Conservation (phyloP, 1,140 invertebrate genomes). For the Drosophila virilis region DNA sequence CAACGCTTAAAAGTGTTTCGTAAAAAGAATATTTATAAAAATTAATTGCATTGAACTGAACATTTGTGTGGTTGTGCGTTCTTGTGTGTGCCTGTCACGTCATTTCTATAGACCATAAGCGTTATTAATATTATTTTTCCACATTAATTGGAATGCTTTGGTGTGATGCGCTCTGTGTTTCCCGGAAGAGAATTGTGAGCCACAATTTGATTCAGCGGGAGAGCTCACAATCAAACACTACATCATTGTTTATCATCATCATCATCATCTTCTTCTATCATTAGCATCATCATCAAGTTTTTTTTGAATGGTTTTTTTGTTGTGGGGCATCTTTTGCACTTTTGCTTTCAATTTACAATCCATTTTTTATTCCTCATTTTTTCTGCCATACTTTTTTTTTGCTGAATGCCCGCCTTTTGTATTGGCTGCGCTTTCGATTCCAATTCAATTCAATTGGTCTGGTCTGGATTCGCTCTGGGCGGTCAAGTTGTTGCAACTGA, state of each 20-base stretch:
- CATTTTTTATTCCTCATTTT: conserved; percentile 5
- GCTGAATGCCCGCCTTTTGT: conserved; percentile 35
- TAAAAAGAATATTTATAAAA: conserved; percentile 33
- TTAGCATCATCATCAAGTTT: conserved; percentile 10
- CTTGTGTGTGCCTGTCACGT: conserved; percentile 3
- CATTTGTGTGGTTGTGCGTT: neutral
- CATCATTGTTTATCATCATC: conserved; percentile 25
- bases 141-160: conserved; percentile 61
- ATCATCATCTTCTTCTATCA: conserved; percentile 12
- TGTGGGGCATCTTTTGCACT: conserved; percentile 27
- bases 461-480: conserved; percentile 18
- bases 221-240: conserved; percentile 13
- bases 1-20: conserved; percentile 56
- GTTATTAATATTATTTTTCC: conserved; percentile 64
- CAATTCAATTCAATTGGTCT: conserved; percentile 42
- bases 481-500: conserved; percentile 7
- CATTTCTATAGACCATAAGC: conserved; percentile 17
- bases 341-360: conserved; percentile 43
- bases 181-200: conserved; percentile 34
- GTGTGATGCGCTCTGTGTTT: conserved; percentile 7
- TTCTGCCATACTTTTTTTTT: neutral
- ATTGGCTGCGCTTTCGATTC: conserved; percentile 43
- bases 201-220: conserved; percentile 39
- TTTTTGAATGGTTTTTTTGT: conserved; percentile 14
- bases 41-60: conserved; percentile 36